Conservation (phyloP, 2,888 invertebrate species). For the Noctua janthe region DNA sequence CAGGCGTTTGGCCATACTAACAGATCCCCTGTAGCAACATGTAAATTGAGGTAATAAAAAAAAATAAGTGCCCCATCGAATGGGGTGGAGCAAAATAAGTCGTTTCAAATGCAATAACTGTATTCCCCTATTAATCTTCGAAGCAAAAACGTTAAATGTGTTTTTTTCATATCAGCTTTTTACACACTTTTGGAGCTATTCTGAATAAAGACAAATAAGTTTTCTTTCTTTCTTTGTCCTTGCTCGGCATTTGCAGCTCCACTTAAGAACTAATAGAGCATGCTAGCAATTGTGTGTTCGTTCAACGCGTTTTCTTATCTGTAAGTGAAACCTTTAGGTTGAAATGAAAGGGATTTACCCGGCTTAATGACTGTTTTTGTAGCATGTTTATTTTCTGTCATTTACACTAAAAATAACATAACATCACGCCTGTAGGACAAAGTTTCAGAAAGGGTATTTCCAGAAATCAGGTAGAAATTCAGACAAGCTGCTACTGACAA, state of each 20-base stretch:
- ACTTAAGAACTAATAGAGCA: constrained; percentile 45
- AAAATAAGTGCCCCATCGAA: constrained; percentile 10
- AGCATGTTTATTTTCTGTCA: background rate
- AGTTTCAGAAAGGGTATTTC: background rate
- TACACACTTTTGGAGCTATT: background rate
- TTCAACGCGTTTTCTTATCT: constrained; percentile 28
- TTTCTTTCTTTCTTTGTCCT: background rate
- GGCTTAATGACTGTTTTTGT: background rate
- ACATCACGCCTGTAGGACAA: background rate
- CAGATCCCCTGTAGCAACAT: background rate
- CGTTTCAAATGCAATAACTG: constrained; percentile 49
- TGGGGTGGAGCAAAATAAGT: constrained; percentile 26
- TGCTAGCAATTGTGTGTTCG: constrained; percentile 34
- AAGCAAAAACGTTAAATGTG: constrained; percentile 20
- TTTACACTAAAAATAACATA: background rate
- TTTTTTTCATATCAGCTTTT: constrained; percentile 1
- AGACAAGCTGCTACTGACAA: background rate
- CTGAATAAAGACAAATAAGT: constrained; percentile 14
- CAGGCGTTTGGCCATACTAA: background rate
- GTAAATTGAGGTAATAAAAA: constrained; percentile 38
- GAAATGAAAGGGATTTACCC: background rate
- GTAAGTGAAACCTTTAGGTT: background rate
- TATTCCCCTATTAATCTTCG: constrained; percentile 29
- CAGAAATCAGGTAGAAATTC: background rate
- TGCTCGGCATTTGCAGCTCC: constrained; percentile 27